Evolutionary conservation across 2,888 invertebrate species (phyloP), one percentile per base, ranked within the genome.

Genomic region (Didymodactylos carnosus): DNA sequence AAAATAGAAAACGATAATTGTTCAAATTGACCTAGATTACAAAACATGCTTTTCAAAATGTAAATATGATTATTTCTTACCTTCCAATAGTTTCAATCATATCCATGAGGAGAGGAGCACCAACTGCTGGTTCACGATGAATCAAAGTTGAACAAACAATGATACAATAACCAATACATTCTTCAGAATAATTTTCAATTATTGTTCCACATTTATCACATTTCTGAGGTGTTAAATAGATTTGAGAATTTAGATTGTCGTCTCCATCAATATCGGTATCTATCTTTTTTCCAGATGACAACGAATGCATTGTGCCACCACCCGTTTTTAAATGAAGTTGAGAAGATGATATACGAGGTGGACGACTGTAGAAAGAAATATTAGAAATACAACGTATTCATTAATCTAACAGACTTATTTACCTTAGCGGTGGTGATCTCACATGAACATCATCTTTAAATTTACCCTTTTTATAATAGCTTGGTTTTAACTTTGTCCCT

Each of bases 141-240:
- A 98, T 91, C 83, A 94, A 95, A 0, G 97, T 95, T 39, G 92
- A 92, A 77, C 98, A 85, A 76, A 90, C 90, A 70, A 95, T 91
- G 78, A 98, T 91, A 79, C 94, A 90, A 73, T 97, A 87, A 0
- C 93, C 94, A 75, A 95, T 86, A 82, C 97, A 95, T 82, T 98
- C 97, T 82, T 98, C 97, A 71, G 27, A 62, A 77, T 92, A 93
- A 84, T 94, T 97, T 81, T 92, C 74, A 90, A 74, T 39, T 11
- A 53, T 19, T 29, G 41, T 25, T 46, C 70, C 46, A 41, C 74
- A 74, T 69, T 71, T 43, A 39, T 51, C 39, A 39, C 74, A 74
- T 71, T 72, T 71, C 39, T 74, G 62, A 19, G 53, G 53, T 46
- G 43, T 71, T 19, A 74, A 69, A 25, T 71, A 71, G n/a, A 53